A percentile compares a stretch with the other conserved stretches of the same genome.
These are phyloP conservation scores for Ictalurus furcatus DNA, from an alignment of 2,113 vertebrate species.

Conservation along the genomic window DNA sequence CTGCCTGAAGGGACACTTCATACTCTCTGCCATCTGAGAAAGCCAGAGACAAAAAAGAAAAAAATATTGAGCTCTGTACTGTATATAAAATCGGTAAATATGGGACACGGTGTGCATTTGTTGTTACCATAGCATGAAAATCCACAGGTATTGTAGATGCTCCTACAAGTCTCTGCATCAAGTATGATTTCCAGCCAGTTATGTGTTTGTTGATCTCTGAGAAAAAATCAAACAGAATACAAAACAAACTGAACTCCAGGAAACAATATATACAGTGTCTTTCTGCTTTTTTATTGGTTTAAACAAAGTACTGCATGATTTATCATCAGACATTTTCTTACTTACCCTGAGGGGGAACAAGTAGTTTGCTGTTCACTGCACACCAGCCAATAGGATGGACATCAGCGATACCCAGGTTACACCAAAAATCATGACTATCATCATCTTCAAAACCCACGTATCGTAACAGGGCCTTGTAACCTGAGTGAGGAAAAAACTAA, in stretches of 20 bases:
- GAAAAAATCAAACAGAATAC: background rate
- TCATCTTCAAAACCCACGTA: constrained; percentile 92
- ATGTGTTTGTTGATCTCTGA: constrained; percentile 68
- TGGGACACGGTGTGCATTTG: background rate
- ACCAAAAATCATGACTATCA: constrained; percentile 87
- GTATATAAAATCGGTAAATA: background rate
- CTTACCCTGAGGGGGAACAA: constrained; percentile 89
- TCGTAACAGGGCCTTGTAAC: constrained; percentile 87
- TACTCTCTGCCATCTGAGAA: constrained; percentile 83
- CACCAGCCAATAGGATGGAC: constrained; percentile 96
- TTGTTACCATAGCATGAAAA: constrained; percentile 87
- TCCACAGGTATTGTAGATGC: constrained; percentile 88
- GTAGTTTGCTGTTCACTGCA: constrained; percentile 91
- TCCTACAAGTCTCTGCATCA: constrained; percentile 90
- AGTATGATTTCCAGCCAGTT: constrained; percentile 88
- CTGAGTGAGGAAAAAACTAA: constrained; percentile 62
- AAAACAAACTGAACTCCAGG: background rate
- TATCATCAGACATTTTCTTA: background rate
- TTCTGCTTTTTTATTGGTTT: background rate
- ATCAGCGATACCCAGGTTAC: constrained; percentile 87
- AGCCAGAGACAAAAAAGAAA: background rate
- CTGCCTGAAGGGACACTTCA: constrained; percentile 82
- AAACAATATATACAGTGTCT: background rate
- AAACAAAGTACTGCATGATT: background rate
- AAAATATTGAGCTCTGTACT: background rate